Conservation (phyloP, 2,888 invertebrate species). For the Synanthedon myopaeformis region DNA sequence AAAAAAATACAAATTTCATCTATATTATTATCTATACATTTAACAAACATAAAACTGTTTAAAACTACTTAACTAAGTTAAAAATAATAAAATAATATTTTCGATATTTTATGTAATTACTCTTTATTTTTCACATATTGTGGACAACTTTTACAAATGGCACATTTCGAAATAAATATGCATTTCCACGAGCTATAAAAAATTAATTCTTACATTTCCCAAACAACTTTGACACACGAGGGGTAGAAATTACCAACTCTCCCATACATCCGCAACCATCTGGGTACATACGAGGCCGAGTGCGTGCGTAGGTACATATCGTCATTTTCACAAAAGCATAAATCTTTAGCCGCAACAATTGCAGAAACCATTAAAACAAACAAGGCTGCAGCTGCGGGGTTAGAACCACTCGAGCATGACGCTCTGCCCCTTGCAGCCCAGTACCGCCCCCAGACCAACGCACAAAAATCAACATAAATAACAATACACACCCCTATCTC, state of each 20-base stretch:
- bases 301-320: slow-evolving; percentile 38
- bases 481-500: slow-evolving; percentile 69
- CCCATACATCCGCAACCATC: slow-evolving; percentile 34
- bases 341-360: slow-evolving; percentile 42
- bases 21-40: no score
- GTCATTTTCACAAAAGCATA: slow-evolving; percentile 22
- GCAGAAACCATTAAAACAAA: slow-evolving; percentile 62
- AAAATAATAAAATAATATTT: no score
- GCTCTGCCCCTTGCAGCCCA: slow-evolving; percentile 50
- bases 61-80: no score
- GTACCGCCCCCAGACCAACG: slow-evolving; percentile 54
- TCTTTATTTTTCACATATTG: no score
- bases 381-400: slow-evolving; percentile 52
- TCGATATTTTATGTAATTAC: no score
- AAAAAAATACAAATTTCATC: no score
- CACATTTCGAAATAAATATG: neutral
- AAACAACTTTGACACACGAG: neutral
- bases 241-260: slow-evolving; percentile 35
- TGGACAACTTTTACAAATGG: no score
- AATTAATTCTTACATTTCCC: slow-evolving; percentile 19
- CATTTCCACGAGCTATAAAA: slow-evolving; percentile 1
- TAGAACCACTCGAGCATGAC: slow-evolving; percentile 47
- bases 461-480: slow-evolving; percentile 70
- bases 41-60: no score
- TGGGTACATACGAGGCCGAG: slow-evolving; percentile 13